Conservation (phyloP, 2,113 vertebrate genomes). For the Anguilla rostrata region DNA sequence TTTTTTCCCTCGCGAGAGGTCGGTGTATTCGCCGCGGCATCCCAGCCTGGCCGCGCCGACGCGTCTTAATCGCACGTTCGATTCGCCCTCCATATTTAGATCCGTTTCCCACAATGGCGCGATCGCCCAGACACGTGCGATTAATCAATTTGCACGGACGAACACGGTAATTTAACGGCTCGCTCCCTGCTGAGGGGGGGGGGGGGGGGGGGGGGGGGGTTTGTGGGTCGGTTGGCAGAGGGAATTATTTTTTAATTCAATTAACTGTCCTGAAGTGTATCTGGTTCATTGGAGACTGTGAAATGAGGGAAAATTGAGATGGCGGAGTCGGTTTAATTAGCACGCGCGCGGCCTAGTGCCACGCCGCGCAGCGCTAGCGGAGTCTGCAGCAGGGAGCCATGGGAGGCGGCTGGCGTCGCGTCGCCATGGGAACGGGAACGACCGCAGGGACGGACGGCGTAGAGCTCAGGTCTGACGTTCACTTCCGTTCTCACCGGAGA, state of each 20-base stretch:
- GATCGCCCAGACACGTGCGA: not conserved
- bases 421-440: not conserved
- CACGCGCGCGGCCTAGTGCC: too few species aligned
- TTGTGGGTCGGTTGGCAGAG: too few species aligned
- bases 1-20: too few species aligned
- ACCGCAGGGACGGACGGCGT: not conserved
- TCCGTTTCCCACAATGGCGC: not conserved
- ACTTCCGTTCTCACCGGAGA: not conserved
- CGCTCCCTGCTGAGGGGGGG: not conserved
- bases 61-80: too few species aligned
- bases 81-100: not conserved
- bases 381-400: too few species aligned
- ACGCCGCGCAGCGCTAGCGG: too few species aligned
- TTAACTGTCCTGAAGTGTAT: not conserved
- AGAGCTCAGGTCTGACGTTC: too few species aligned
- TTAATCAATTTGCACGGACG: not conserved
- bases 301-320: not conserved
- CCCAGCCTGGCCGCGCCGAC: too few species aligned
- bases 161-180: not conserved
- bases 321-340: not conserved
- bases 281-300: not conserved
- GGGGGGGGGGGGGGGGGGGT: too few species aligned
- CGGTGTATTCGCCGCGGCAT: too few species aligned
- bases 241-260: constrained; percentile 1
- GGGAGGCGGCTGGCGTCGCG: too few species aligned